Evolutionary conservation across 2,888 invertebrate species (phyloP), one percentile per base, ranked within the genome.

Genomic region (Eretmocerus hayati): DNA sequence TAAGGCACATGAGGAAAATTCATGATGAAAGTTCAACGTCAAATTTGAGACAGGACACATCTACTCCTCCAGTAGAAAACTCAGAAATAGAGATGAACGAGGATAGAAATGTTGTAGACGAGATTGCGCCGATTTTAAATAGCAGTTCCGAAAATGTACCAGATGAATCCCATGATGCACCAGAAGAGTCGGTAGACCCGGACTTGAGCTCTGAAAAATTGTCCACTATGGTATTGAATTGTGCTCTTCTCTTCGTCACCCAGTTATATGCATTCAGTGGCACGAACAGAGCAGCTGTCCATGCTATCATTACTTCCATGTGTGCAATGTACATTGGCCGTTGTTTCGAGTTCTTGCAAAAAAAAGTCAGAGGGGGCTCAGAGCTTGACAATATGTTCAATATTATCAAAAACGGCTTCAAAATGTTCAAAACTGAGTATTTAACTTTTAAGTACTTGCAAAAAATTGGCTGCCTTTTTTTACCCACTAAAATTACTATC

Each of bases 401-500:
- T 5, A 42, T 42, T 19, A 42, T 31, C n/a, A 36, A 32, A 39
- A 32, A 40, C 5, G 36, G 23, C 13, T 47, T 47, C 21, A 19
- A 23, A 13, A 19, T 5, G 5, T 48, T 48, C 18, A 36, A 48
- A 48, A 36, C 42, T 5, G 42, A 48, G 19, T 11, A 36, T 16
- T 5, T 20, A 33, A 42, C 41, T 8, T 42, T 48, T 19, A 42
- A 48, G 36, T 48, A 26, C 30, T 20, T 48, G n/a, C 6, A 42
- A 23, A 11, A 23, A 9, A 23, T 30, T 2, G 15, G 20, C 21
- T 31, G n/a, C 26, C 37, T 22, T 20, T 41, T 30, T 26, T 22
- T 16, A 15, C 48, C 42, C 5, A 21, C n/a, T 8, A 33, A 16
- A 32, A 16, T 42, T 33, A 22, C 19, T 16, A 21, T 42, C 5